phyloP scores from a whole-genome alignment of 2,113 vertebrate genomes.

The Nerophis ophidion region DNA sequence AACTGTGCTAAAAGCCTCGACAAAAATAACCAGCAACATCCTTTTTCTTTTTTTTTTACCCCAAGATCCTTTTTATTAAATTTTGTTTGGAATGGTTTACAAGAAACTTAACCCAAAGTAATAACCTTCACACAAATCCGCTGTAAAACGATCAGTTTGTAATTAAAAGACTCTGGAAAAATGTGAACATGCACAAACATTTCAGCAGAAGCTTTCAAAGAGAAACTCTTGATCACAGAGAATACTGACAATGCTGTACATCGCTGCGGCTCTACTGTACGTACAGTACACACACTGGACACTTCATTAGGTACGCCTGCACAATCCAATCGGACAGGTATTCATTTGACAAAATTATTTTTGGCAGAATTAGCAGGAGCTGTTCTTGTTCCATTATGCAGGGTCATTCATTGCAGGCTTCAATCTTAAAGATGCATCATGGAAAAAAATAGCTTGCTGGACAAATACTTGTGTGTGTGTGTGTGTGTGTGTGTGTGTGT shows the following conservation, averaged over 20 bases:
- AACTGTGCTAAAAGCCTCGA: too few relatives aligned
- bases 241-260: not conserved
- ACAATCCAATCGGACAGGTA: not conserved
- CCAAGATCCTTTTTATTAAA: slow-evolving; percentile 42
- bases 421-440: not conserved
- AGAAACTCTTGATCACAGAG: not conserved
- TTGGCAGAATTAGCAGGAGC: not conserved
- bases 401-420: not conserved
- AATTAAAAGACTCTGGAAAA: too few relatives aligned
- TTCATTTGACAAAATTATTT: too few relatives aligned
- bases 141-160: too few relatives aligned
- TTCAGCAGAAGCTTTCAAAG: not conserved
- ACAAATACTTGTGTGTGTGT: slow-evolving; percentile 43
- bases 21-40: slow-evolving; percentile 17
- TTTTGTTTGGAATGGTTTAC: slow-evolving; percentile 27
- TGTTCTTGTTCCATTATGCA: not conserved
- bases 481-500: slow-evolving; percentile 12
- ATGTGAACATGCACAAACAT: slow-evolving; percentile 3
- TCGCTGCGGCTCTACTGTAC: not conserved
- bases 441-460: slow-evolving; percentile 45
- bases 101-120: slow-evolving; percentile 5
- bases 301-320: not conserved
- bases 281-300: not conserved
- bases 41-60: slow-evolving; percentile 17
- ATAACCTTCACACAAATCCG: not conserved